These are phyloP conservation scores for Pelochelys cantorii DNA, from an alignment of 2,797 vertebrate genomes.

Conservation along the genomic window DNA sequence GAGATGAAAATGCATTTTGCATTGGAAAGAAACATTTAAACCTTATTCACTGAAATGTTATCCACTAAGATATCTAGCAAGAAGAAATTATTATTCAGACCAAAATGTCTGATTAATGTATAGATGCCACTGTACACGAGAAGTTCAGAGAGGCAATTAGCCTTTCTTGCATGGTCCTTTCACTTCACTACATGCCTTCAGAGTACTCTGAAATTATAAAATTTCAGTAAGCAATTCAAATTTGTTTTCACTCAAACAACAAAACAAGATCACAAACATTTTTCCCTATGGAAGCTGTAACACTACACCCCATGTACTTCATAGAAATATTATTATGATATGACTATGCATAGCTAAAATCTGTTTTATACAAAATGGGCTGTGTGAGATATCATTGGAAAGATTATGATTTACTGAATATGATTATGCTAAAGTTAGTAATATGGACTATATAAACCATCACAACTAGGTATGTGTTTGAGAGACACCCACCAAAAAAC, in stretches of 20 bases:
- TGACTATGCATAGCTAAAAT: too few relatives aligned
- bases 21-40: neutral
- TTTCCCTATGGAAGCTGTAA: neutral
- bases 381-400: too few relatives aligned
- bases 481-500: too few relatives aligned
- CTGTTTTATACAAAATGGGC: too few relatives aligned
- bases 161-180: neutral
- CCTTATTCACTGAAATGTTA: neutral
- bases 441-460: too few relatives aligned
- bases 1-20: neutral
- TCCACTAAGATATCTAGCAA: neutral
- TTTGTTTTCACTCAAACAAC: neutral
- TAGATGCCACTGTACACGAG: neutral
- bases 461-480: too few relatives aligned
- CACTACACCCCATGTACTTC: too few relatives aligned
- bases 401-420: too few relatives aligned
- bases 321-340: too few relatives aligned
- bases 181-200: neutral
- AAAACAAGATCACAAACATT: neutral
- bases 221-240: neutral
- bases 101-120: neutral
- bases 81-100: neutral
- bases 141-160: neutral
- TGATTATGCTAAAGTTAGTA: too few relatives aligned
- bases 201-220: neutral